A percentile compares a stretch with the other conserved stretches of the same genome.
Evolutionary conservation across 1,140 invertebrate genomes (phyloP).

Genomic region (Papilio aristodemus): DNA sequence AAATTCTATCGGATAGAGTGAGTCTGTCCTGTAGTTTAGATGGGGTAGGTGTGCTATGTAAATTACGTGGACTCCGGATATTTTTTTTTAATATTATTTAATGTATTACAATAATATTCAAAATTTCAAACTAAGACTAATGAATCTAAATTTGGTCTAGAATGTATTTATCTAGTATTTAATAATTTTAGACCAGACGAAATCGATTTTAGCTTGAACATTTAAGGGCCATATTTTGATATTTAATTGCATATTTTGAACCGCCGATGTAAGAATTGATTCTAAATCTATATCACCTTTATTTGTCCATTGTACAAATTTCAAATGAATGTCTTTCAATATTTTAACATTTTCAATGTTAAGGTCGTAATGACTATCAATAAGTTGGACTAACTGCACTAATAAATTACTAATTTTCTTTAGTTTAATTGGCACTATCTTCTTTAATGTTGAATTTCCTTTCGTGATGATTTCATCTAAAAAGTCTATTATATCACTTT

Average conservation of each 20-base stretch:
- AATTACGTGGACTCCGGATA: too few species aligned
- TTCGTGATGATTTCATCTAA: conserved; percentile 50
- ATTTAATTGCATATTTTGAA: conserved; percentile 48
- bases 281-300: conserved; percentile 38
- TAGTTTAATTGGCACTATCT: conserved; percentile 37
- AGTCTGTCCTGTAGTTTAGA: background rate
- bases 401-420: conserved; percentile 38
- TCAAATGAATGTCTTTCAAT: conserved; percentile 42
- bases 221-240: conserved; percentile 47
- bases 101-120: too few species aligned
- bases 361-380: conserved; percentile 49
- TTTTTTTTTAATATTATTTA: too few species aligned
- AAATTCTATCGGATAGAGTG: background rate
- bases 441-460: conserved; percentile 39
- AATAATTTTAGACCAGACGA: conserved; percentile 46
- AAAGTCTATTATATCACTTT: conserved; percentile 50
- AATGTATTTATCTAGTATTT: background rate
- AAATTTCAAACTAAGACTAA: too few species aligned
- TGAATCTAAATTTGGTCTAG: too few species aligned
- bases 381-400: conserved; percentile 40
- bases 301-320: conserved; percentile 39
- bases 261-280: conserved; percentile 37
- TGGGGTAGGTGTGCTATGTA: too few species aligned
- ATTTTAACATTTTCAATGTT: conserved; percentile 42
- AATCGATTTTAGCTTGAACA: conserved; percentile 42